Evolutionary conservation across 2,888 invertebrate genomes (phyloP), one percentile per base, ranked within the genome.

Genomic region (Drosophila koepferae): DNA sequence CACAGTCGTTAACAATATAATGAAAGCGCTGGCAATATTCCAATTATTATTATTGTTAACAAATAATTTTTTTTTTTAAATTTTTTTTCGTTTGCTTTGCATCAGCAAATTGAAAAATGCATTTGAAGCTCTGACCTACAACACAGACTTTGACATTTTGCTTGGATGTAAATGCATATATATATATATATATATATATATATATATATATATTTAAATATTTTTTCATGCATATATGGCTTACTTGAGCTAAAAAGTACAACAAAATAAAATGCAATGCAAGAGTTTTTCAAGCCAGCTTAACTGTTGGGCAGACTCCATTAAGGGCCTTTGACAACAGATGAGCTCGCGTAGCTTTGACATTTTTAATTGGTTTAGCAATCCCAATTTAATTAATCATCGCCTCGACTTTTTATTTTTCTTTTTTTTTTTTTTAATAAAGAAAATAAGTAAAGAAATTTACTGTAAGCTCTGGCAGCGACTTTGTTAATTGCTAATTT

Each of bases 401-500:
- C 8, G 53, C 20, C 18, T 16, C 3, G 18, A n/a, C 28, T 28
- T 28, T 28, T 28, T 28, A 6, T 28, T 28, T 28, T 28, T 10
- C 5, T 28, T 28, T 28, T 28, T 0, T 28, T 28, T 28, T 28
- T 10, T 31, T 31, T 31, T 49, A 48, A 28, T n/a, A 2, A 18
- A 12, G 3, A 0, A 4, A 20, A 36, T 2, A 36, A 14, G 8
- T 2, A 36, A 14, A 8, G 12, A 34, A 44, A 23, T 44, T 20
- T 14, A 5, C 14, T 44, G 34, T 20, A 14, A 14, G 36, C 12
- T 14, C 14, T 16, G 20, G 38, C 16, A 40, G 58, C 38, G 46
- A 40, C 46, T 48, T 59, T 38, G 46, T 60, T 59, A 63, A 40
- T 59, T 59, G 46, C 46, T 31, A 38, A 48, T 31, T 63, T 40